phyloP scores from a whole-genome alignment of 2,888 invertebrate genomes.

The Hyposoter dolosus region DNA sequence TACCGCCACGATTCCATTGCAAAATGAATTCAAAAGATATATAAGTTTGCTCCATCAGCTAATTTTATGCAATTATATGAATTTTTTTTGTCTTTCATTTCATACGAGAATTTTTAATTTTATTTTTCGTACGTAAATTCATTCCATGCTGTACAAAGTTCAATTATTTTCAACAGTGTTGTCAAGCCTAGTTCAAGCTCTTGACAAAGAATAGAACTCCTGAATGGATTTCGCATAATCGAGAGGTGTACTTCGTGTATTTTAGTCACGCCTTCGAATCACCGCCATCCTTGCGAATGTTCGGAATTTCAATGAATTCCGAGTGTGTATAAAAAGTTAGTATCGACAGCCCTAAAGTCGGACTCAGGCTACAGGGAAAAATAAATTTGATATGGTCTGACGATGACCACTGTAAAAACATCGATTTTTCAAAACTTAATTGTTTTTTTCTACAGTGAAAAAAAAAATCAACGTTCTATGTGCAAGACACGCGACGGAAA shows the following conservation, averaged over 20 bases:
- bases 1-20: neutral
- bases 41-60: neutral
- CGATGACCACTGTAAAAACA: neutral
- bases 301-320: conserved; percentile 53
- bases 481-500: neutral
- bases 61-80: neutral
- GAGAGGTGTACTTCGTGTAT: conserved; percentile 43
- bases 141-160: neutral
- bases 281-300: conserved; percentile 22
- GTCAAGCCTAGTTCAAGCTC: neutral
- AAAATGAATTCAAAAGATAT: neutral
- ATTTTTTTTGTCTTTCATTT: neutral
- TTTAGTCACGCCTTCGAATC: conserved; percentile 53
- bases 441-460: neutral
- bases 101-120: too few relatives aligned
- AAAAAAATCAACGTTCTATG: neutral
- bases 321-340: neutral
- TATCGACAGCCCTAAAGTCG: neutral
- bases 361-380: neutral
- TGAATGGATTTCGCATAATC: conserved; percentile 9
- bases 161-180: neutral
- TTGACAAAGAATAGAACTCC: neutral
- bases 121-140: neutral
- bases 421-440: too few relatives aligned
- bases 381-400: neutral